Base-by-base conservation (phyloP, 2,888 invertebrate genomes). In the Tubiluchus corallicola region DNA sequence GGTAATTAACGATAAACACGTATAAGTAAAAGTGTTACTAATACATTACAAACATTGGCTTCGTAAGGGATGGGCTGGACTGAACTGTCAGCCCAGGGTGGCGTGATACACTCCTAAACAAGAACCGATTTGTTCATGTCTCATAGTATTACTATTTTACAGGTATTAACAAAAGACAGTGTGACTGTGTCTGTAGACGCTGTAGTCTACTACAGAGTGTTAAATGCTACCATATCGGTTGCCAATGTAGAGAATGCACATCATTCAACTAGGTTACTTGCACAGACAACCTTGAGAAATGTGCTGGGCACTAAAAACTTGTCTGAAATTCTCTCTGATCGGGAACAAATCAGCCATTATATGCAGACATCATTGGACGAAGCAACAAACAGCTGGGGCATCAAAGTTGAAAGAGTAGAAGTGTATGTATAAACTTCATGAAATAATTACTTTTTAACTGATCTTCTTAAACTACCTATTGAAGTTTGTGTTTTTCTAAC, bases 251-350 rank as follows among this genome's bases (percentile, higher is more conserved):
- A 66, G 51, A 63, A 67, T 48, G 65, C 90, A 3, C 88, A 92
- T 63, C 88, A 92, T 65, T 87, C 87, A 50, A 94, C 94, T 38
- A 72, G 88, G 51, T 74, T 92, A 13, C 70, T 94, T 53, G 69
- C 69, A 17, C 68, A 69, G 53, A 61, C 59, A 4, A 65, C n/a
- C n/a, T n/a, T n/a, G n/a, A n/a, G n/a, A n/a, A n/a, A n/a, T n/a
- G n/a, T n/a, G n/a, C n/a, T n/a, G 17, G 60, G 61, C 37, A 62
- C 58, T 17, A 60, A 61, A 47, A 61, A 58, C 4, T 52, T 62
- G 21, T 52, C 54, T 41, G 60, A 60, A 47, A 60, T 60, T 51
- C 50, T 62, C 17, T 49, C 53, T 45, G 60, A 60, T 45, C 48
- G 61, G 17, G 57, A 60, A 47, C 51, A 53, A n/a, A 60, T 62